A percentile compares a stretch with the other conserved stretches of the same genome.
Conservation (phyloP, 2,888 invertebrate species). For the Lymantria dispar region DNA sequence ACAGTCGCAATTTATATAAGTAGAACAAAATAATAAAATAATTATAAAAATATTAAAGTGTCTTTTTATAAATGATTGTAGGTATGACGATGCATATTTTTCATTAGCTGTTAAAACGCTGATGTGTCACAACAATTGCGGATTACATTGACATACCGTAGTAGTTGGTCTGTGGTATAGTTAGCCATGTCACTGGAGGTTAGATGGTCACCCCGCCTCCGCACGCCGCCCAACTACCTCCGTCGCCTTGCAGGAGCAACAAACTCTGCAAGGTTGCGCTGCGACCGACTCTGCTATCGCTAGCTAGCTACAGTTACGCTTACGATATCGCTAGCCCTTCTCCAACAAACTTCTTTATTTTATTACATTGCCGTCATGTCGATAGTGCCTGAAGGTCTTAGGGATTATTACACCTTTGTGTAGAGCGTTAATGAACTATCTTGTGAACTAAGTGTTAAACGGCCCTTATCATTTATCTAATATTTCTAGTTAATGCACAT, state of each 20-base stretch:
- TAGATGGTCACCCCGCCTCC: conserved; percentile 39
- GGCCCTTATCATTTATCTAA: background rate
- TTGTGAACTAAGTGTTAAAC: background rate
- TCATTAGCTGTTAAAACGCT: background rate
- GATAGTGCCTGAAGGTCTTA: conserved; percentile 66
- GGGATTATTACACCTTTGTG: conserved; percentile 32
- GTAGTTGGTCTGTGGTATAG: conserved; percentile 44
- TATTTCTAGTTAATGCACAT: background rate
- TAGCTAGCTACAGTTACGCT: conserved; percentile 73
- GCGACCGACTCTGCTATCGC: conserved; percentile 67
- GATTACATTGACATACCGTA: conserved; percentile 31
- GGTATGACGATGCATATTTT: background rate
- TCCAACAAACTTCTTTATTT: conserved; percentile 70
- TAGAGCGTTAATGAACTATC: conserved; percentile 9
- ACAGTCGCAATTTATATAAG: conserved; percentile 13
- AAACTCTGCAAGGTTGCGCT: conserved; percentile 80
- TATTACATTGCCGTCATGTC: conserved; percentile 69
- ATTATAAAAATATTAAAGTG: background rate
- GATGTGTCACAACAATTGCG: conserved; percentile 5
- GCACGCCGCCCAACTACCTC: conserved; percentile 28
- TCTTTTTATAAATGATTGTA: background rate
- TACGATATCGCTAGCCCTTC: conserved; percentile 78
- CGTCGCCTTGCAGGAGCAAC: conserved; percentile 62
- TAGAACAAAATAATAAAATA: conserved; percentile 12
- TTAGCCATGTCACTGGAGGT: conserved; percentile 67